Percentiles rank a stretch among this genome's conserved stretches.
Evolutionary conservation across 2,113 vertebrate genomes (phyloP).

Genomic region (Myotis davidii): DNA sequence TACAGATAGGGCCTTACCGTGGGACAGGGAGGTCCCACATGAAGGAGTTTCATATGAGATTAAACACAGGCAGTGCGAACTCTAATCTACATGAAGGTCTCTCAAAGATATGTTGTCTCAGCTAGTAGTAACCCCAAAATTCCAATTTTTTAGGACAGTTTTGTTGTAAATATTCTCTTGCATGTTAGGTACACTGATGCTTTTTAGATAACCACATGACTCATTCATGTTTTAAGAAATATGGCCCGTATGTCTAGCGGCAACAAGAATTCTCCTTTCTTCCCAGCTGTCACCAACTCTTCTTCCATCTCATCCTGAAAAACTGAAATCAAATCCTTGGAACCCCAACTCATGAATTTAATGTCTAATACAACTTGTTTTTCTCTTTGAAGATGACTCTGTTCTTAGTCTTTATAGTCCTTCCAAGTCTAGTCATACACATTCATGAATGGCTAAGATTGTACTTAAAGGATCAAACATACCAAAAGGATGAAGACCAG

Average conservation of each 20-base stretch:
- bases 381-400: background rate
- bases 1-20: background rate
- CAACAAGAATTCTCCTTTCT: background rate
- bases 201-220: background rate
- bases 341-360: background rate
- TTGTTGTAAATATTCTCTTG: slow-evolving; percentile 33
- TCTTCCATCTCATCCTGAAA: background rate
- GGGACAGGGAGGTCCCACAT: background rate
- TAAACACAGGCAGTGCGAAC: background rate
- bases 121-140: background rate
- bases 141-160: background rate
- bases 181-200: background rate
- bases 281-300: background rate
- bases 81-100: background rate
- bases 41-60: background rate
- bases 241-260: background rate
- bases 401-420: background rate
- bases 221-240: background rate
- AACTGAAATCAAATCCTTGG: background rate
- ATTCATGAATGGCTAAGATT: background rate
- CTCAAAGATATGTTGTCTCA: background rate
- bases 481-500: background rate
- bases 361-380: background rate
- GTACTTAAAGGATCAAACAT: background rate
- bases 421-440: background rate